Evolutionary conservation across 2,888 invertebrate species (phyloP).

Genomic region (Erynnis tages): DNA sequence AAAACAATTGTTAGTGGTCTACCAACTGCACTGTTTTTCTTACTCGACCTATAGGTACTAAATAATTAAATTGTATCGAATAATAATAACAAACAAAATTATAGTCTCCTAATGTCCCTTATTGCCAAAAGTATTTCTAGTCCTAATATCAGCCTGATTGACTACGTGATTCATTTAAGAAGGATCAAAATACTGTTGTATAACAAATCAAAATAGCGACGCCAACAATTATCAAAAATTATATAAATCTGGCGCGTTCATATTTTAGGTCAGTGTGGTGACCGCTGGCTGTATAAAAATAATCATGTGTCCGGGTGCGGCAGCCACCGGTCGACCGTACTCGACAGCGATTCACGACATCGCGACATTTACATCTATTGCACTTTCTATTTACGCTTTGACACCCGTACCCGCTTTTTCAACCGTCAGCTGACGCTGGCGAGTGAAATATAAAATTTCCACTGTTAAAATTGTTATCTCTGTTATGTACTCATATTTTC

Average conservation of each 20-base stretch:
- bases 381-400: slow-evolving; percentile 69
- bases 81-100: not conserved
- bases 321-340: slow-evolving; percentile 28
- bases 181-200: not conserved
- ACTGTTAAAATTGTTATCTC: not conserved
- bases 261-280: slow-evolving; percentile 53
- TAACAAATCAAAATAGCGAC: slow-evolving; percentile 24
- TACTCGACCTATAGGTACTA: not conserved
- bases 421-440: not conserved
- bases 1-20: slow-evolving; percentile 1
- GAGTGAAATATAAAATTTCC: not conserved
- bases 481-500: not conserved
- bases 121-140: too few relatives aligned
- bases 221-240: slow-evolving; percentile 52
- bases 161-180: not conserved
- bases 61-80: not conserved
- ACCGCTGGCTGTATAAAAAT: slow-evolving; percentile 58
- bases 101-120: too few relatives aligned
- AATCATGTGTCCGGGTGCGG: slow-evolving; percentile 41
- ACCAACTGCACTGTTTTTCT: not conserved
- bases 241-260: slow-evolving; percentile 57
- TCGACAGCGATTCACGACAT: slow-evolving; percentile 51
- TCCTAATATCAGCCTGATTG: too few relatives aligned
- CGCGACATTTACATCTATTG: slow-evolving; percentile 70
- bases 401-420: slow-evolving; percentile 37